Evolutionary conservation across 2,797 vertebrate genomes (phyloP), one percentile per base, ranked within the genome.

Genomic region (Schizothorax lantsangensis): DNA sequence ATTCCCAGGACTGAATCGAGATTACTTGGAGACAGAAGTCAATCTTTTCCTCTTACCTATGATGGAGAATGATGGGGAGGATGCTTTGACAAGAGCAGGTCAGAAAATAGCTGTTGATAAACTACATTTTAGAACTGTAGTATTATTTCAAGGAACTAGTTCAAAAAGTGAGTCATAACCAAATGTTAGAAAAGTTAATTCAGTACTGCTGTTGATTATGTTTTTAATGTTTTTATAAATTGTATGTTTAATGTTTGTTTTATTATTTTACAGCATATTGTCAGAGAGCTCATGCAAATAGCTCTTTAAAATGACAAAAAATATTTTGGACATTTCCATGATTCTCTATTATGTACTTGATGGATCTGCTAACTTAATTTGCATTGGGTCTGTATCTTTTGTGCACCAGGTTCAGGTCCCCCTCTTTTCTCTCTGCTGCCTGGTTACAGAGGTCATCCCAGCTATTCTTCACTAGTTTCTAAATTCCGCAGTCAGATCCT

Each of bases 31-130:
- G 79, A 90, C 95, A 0, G 97, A 98, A 88, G 97, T 97, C 87
- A 98, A 98, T 92, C 93, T 98, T 89, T 98, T 97, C 90, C 93
- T 98, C n/a, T 94, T 98, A 74, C 97, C 97, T 17, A 91, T 96
- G 87, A 95, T 97, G 92, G 97, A 97, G 86, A 94, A 90, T 0
- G 97, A 98, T 0, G 92, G 93, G 0, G 97, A 98, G 9, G 97
- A 98, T 54, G 92, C 91, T 83, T 91, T 96, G 5, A 95, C 94
- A 0, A 95, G 96, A 91, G 92, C 96, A 93, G 97, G 97, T 97
- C 4, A 84, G 23, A 83, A 11, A 83, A 81, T 78, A 7, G 19
- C 21, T 79, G 33, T 79, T 45, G 10, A 17, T 23, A n/a, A 6
- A 14, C 7, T 43, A 57, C n/a, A 62, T 79, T 62, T n/a, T 14